A percentile compares a stretch with the other conserved stretches of the same genome.
Conservation (phyloP, 2,113 vertebrate species). For the Galeopterus variegatus region DNA sequence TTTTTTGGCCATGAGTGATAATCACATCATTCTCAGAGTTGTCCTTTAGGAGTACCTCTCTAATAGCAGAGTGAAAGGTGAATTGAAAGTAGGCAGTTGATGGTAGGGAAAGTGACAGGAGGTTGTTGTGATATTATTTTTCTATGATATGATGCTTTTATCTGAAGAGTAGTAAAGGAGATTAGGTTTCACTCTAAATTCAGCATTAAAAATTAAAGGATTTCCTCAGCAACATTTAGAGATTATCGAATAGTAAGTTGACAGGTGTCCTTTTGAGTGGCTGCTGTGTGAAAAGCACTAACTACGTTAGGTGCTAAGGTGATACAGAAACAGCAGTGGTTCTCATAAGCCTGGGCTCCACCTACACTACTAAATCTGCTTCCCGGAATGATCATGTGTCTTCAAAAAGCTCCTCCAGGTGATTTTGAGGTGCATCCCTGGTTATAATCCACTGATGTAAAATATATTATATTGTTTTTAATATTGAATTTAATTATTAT, state of each 20-base stretch:
- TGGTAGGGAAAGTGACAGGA: not conserved
- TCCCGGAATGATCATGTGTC: not conserved
- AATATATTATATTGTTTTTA: not conserved
- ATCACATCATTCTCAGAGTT: not conserved
- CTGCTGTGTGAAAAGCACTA: not conserved
- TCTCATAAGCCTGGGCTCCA: not conserved
- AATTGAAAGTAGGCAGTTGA: not conserved
- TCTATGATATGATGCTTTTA: not conserved
- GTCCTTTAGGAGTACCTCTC: not conserved
- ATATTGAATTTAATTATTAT: slow-evolving; percentile 12
- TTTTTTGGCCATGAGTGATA: not conserved
- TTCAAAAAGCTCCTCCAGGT: not conserved
- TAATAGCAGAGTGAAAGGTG: not conserved
- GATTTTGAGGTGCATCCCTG: not conserved
- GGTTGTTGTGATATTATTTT: not conserved
- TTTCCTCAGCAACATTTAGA: not conserved
- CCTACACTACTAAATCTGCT: not conserved
- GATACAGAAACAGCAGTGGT: not conserved
- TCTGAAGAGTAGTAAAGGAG: not conserved
- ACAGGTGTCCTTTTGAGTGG: not conserved
- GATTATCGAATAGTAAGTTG: not conserved
- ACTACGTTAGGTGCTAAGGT: not conserved
- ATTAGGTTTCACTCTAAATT: not conserved
- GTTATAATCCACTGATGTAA: not conserved
- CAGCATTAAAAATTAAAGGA: not conserved